Evolutionary conservation across 1,140 invertebrate genomes (phyloP).

Genomic region (Heliconius eleuchia): DNA sequence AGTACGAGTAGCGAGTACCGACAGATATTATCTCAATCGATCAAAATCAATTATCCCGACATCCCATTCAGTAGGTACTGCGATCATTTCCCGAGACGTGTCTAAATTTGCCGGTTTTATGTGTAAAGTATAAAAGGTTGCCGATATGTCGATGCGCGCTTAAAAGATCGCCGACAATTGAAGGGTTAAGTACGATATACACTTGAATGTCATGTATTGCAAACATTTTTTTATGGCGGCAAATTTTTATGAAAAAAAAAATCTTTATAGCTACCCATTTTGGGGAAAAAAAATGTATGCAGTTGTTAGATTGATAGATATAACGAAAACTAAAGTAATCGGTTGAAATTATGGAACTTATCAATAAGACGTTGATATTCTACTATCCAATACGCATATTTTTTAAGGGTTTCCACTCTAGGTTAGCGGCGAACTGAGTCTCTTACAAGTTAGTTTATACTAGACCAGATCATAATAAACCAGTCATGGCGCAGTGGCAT

Average conservation of each 20-base stretch:
- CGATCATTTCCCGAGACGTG: conserved; percentile 19
- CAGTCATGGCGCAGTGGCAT: too few relatives aligned
- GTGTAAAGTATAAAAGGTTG: neutral
- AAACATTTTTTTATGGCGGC: conserved; percentile 20
- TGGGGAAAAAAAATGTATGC: neutral
- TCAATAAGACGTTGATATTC: too few relatives aligned
- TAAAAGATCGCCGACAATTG: conserved; percentile 27
- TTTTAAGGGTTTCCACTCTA: too few relatives aligned
- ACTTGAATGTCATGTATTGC: conserved; percentile 27
- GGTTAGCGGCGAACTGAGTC: too few relatives aligned
- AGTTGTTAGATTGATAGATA: neutral
- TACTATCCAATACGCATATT: too few relatives aligned
- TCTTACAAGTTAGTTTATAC: too few relatives aligned
- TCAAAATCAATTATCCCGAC: conserved; percentile 32
- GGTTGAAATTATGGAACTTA: too few relatives aligned
- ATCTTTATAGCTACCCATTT: neutral
- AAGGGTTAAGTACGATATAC: conserved; percentile 30
- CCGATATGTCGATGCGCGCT: neutral
- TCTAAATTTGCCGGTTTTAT: neutral
- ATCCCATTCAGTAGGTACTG: conserved; percentile 19
- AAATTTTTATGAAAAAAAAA: neutral
- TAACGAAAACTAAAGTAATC: neutral
- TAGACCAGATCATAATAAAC: too few relatives aligned
- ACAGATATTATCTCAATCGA: conserved; percentile 34
- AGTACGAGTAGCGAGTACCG: neutral